Evolutionary conservation across 2,888 invertebrate genomes (phyloP).

Genomic region (Gymnocheta viridis): DNA sequence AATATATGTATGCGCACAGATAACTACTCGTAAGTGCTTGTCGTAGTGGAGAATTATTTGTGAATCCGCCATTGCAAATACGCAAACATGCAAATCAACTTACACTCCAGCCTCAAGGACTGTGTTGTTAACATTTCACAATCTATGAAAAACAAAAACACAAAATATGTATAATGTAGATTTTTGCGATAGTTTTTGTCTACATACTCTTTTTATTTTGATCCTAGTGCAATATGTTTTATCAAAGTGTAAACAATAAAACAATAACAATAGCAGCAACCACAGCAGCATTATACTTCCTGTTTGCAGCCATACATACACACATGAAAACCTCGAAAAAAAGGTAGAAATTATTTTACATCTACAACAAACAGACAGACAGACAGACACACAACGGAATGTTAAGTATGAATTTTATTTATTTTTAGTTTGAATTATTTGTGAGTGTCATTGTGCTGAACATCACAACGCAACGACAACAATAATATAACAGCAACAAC

Average conservation of each 20-base stretch:
- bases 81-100: not conserved
- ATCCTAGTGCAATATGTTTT: conserved; percentile 52
- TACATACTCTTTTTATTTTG: conserved; percentile 5
- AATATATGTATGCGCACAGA: conserved; percentile 30
- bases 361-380: conserved; percentile 11
- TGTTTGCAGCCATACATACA: not conserved
- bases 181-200: conserved; percentile 29
- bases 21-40: conserved; percentile 47
- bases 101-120: not conserved
- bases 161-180: conserved; percentile 10
- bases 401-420: conserved; percentile 51
- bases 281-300: conserved; percentile 21
- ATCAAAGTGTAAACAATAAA: conserved; percentile 41
- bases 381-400: conserved; percentile 53
- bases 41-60: conserved; percentile 47
- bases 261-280: conserved; percentile 21
- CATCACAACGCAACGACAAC: not conserved
- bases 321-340: not conserved
- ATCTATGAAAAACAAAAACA: conserved; percentile 4
- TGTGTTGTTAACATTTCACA: not conserved
- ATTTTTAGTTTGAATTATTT: conserved; percentile 45
- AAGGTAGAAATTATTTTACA: conserved; percentile 46
- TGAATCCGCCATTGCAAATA: conserved; percentile 45
- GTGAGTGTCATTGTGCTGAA: conserved; percentile 35
- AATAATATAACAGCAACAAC: conserved; percentile 16